phyloP scores from a whole-genome alignment of 2,113 vertebrate species.

The Labeo rohita region DNA sequence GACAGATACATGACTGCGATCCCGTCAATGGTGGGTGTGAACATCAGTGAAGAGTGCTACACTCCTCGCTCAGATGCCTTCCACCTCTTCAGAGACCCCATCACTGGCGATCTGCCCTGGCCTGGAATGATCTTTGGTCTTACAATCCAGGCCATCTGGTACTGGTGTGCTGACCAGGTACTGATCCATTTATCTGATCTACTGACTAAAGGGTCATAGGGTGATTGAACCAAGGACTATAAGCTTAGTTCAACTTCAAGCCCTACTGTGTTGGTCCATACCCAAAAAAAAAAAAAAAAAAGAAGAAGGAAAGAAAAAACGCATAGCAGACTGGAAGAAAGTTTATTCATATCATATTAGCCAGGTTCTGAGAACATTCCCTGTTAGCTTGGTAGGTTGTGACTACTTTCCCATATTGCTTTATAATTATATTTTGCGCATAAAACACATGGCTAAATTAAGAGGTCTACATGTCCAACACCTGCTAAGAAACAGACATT shows the following conservation, averaged over 20 bases:
- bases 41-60: conserved; percentile 74
- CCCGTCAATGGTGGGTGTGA: conserved; percentile 58
- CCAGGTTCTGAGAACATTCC: background rate
- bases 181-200: background rate
- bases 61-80: conserved; percentile 84
- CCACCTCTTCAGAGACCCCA: conserved; percentile 86
- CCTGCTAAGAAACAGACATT: background rate
- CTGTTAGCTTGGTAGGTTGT: background rate
- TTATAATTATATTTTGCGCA: background rate
- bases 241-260: too few species aligned
- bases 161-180: conserved; percentile 98
- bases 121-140: conserved; percentile 90
- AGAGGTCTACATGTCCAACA: background rate
- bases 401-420: background rate
- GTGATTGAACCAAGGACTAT: too few species aligned
- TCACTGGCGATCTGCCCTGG: conserved; percentile 89
- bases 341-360: background rate
- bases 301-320: too few species aligned
- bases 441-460: background rate
- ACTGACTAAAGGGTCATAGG: background rate
- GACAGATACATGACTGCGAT: conserved; percentile 84
- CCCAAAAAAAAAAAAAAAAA: too few species aligned
- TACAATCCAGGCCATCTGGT: conserved; percentile 87
- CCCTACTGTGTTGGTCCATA: too few species aligned
- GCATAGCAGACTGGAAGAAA: background rate